Evolutionary conservation across 2,113 vertebrate genomes (phyloP).

Genomic region (Promerops cafer): DNA sequence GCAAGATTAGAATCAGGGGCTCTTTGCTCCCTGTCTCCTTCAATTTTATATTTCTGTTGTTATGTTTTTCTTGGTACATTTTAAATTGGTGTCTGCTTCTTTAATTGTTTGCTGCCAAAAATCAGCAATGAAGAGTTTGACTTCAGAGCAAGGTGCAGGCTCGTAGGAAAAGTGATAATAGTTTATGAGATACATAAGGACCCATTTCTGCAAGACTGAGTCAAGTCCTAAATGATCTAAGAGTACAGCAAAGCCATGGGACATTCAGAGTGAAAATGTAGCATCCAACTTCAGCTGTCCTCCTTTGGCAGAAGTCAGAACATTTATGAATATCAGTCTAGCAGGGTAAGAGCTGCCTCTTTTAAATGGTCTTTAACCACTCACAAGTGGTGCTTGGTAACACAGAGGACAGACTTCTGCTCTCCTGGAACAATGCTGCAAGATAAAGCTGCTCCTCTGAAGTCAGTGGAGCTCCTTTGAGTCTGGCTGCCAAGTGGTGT

Average conservation of each 20-base stretch:
- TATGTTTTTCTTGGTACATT: background rate
- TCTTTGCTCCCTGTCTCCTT: background rate
- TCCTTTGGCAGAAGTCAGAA: background rate
- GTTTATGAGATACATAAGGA: background rate
- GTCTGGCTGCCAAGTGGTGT: background rate
- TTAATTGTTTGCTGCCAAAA: background rate
- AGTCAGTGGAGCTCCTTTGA: background rate
- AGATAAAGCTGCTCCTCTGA: background rate
- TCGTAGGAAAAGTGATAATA: background rate
- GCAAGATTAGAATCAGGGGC: background rate
- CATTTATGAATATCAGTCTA: background rate
- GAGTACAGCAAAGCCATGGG: background rate
- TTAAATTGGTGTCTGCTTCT: background rate
- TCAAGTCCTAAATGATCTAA: background rate
- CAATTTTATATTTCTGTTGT: background rate
- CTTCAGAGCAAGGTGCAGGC: background rate
- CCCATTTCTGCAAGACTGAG: background rate
- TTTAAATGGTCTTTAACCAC: background rate
- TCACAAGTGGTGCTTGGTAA: background rate
- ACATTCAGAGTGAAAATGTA: background rate
- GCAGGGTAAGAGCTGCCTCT: background rate
- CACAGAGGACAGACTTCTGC: background rate
- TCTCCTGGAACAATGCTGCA: background rate
- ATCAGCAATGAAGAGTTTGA: background rate
- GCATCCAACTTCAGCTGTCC: background rate